phyloP scores from a whole-genome alignment of 2,113 vertebrate species.

The Chitala chitala region DNA sequence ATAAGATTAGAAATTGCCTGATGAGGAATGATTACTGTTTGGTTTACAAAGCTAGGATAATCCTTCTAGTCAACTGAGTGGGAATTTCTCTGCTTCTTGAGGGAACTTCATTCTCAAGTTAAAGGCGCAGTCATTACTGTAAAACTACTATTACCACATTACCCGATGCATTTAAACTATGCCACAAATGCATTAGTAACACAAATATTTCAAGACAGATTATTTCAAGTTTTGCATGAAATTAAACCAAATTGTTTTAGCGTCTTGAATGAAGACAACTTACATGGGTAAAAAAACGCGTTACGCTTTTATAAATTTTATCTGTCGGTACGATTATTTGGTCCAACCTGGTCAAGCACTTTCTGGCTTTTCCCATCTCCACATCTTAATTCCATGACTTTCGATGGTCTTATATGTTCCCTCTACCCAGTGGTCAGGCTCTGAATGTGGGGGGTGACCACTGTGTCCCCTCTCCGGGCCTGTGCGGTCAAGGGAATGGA shows the following conservation, averaged over 20 bases:
- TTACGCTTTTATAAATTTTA: no score
- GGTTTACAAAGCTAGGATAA: constrained; percentile 49
- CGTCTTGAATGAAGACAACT: no score
- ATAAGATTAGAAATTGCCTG: constrained; percentile 50
- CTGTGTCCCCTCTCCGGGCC: constrained; percentile 47
- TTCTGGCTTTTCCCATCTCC: background rate
- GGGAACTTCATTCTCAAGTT: background rate
- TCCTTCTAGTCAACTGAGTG: constrained; percentile 53
- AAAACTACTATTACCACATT: no score
- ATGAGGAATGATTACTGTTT: constrained; percentile 48
- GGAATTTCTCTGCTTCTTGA: constrained; percentile 20
- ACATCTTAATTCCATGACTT: no score
- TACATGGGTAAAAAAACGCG: no score
- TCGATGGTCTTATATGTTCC: no score
- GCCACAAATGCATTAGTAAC: no score
- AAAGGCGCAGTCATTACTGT: no score
- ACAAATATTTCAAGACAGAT: no score
- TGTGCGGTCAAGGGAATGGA: constrained; percentile 57
- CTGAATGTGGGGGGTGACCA: constrained; percentile 56
- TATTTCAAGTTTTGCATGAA: no score
- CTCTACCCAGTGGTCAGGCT: constrained; percentile 69
- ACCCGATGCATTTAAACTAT: no score
- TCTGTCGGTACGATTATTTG: no score
- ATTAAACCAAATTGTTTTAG: background rate
- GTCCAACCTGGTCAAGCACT: background rate